Base-by-base conservation (phyloP, 2,888 invertebrate species). In the Harpalus rufipes region DNA sequence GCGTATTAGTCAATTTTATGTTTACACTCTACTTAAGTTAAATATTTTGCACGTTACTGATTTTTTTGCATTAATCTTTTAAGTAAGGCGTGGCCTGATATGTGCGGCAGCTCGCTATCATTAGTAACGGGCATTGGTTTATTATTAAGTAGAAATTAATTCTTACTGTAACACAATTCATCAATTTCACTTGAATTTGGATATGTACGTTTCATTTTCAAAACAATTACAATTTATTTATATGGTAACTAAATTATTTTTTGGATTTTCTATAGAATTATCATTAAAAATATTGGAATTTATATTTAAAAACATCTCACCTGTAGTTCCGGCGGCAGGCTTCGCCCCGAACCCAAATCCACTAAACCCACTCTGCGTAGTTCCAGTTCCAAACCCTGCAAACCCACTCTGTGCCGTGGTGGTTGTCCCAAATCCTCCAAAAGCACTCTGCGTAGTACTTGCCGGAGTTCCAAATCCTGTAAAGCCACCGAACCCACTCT, bases 291-390 rank as follows among this genome's bases (percentile, higher is more conserved):
- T 32, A 32, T 6, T 32, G 32, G 32, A 32, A 32, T 32, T 32
- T 32, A 32, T 32, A 5, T 32, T 32, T 5, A 0, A 32, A 32
- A 32, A 32, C 32, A 32, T 32, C 32, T 7, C 21, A 63, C 81
- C 68, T 14, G 68, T 44, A 89, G 89, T 82, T 91, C 92, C 61
- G 92, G 93, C 86, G 90, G 91, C 86, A 90, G 92, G 86, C 92
- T 92, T 86, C 87, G 91, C 86, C 90, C 91, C 32, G 88, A 89
- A 80, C 65, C 89, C 88, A 87, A 89, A 90, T 89, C 87, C 85
- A 6, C 87, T 87, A 86, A 88, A 88, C 84, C 87, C 86, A 68
- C 86, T 86, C 41, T 87, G 85, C 14, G 88, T 88, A 1, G 90
- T 88, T 6, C 89, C 87, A 44, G 90, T 89, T 2, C 90, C 90